These are phyloP conservation scores for Cantharis nigra DNA, from an alignment of 2,888 invertebrate genomes.

Conservation along the genomic window DNA sequence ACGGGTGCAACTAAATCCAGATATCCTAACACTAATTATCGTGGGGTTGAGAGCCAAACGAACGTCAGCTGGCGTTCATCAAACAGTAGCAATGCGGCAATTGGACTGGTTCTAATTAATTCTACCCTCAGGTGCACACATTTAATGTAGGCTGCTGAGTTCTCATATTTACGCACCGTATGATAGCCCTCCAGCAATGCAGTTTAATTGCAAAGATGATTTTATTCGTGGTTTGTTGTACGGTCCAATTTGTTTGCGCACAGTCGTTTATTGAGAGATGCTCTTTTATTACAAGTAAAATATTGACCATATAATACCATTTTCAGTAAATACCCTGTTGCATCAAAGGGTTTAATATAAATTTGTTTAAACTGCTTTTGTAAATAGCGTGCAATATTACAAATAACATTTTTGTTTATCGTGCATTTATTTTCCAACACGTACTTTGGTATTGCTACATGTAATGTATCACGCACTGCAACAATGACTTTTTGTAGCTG, in stretches of 20 bases:
- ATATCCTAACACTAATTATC: constrained; percentile 22
- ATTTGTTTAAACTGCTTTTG: not conserved
- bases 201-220: constrained; percentile 25
- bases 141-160: constrained; percentile 21
- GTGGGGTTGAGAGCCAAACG: constrained; percentile 22
- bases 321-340: not conserved
- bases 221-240: constrained; percentile 11
- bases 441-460: not conserved
- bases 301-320: constrained; percentile 2
- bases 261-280: constrained; percentile 8
- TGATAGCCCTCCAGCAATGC: constrained; percentile 12
- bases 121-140: constrained; percentile 27
- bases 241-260: constrained; percentile 6
- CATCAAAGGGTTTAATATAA: constrained; percentile 1
- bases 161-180: constrained; percentile 19
- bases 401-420: not conserved
- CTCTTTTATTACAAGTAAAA: constrained; percentile 9
- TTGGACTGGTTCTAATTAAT: constrained; percentile 26
- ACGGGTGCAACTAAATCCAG: constrained; percentile 17
- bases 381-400: not conserved
- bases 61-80: constrained; percentile 28
- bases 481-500: too few relatives aligned
- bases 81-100: constrained; percentile 27
- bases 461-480: too few relatives aligned
- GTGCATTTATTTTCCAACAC: not conserved